These are phyloP conservation scores for Aphelinus certus DNA, from an alignment of 1,140 invertebrate species.

Conservation along the genomic window DNA sequence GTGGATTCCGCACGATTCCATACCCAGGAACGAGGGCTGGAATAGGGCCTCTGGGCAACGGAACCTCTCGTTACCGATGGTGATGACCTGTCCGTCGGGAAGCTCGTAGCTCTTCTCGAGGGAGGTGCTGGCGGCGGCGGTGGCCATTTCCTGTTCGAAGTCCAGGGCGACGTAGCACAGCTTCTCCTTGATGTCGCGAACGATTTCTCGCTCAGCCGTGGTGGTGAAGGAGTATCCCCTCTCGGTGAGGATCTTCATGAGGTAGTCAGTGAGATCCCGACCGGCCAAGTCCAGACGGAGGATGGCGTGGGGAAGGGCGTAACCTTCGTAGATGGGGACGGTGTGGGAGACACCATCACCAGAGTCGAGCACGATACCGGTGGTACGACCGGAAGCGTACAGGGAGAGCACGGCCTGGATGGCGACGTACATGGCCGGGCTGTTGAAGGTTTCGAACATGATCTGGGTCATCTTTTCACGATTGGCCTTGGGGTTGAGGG, in stretches of 20 bases:
- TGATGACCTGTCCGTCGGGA: constrained; percentile 95
- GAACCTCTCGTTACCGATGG: constrained; percentile 96
- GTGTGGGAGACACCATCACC: constrained; percentile 96
- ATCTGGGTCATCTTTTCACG: constrained; percentile 96
- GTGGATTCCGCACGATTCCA: constrained; percentile 95
- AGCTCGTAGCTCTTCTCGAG: constrained; percentile 95
- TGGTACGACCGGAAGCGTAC: constrained; percentile 94
- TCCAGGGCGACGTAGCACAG: constrained; percentile 91
- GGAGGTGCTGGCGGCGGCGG: constrained; percentile 88
- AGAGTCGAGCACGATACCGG: constrained; percentile 91
- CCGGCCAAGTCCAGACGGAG: constrained; percentile 91
- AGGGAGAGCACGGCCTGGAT: constrained; percentile 92
- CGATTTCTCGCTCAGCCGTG: constrained; percentile 95
- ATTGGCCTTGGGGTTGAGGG: constrained; percentile 92
- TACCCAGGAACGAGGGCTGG: constrained; percentile 94
- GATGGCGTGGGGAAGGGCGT: constrained; percentile 82
- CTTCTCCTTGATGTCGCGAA: constrained; percentile 95
- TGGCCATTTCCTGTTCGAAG: constrained; percentile 96
- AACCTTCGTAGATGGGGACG: constrained; percentile 92
- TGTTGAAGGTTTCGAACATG: constrained; percentile 96
- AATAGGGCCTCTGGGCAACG: constrained; percentile 96
- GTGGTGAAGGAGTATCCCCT: constrained; percentile 97
- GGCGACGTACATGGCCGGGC: constrained; percentile 92
- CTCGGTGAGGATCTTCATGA: constrained; percentile 96
- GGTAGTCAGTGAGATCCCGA: constrained; percentile 94